phyloP scores from a whole-genome alignment of 2,888 invertebrate genomes.

The Cataglyphis livida region DNA sequence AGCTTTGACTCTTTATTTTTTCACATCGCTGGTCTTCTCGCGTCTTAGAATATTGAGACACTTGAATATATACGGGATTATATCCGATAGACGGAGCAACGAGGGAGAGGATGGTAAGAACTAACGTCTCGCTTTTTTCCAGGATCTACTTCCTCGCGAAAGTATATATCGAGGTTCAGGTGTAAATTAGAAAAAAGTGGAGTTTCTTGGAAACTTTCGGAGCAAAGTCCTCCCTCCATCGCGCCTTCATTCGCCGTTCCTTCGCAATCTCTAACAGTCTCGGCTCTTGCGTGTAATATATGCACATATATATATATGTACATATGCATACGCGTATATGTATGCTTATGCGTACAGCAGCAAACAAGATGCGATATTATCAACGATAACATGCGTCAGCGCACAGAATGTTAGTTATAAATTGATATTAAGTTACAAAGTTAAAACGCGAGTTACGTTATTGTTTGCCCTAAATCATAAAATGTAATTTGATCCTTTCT shows the following conservation, averaged over 20 bases:
- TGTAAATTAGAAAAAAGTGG: conserved; percentile 81
- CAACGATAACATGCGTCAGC: conserved; percentile 40
- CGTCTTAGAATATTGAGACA: conserved; percentile 9
- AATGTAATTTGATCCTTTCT: conserved; percentile 1
- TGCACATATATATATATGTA: not conserved
- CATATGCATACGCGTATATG: not conserved
- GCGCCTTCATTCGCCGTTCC: conserved; percentile 23
- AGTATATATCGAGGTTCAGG: conserved; percentile 73
- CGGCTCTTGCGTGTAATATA: not conserved
- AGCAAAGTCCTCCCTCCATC: conserved; percentile 28
- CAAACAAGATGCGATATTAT: conserved; percentile 42
- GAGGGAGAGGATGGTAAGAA: conserved; percentile 43
- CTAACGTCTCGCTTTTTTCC: conserved; percentile 54
- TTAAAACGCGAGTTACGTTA: conserved; percentile 31
- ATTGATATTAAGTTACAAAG: conserved; percentile 44
- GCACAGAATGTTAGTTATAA: conserved; percentile 28
- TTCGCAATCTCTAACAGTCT: conserved; percentile 1
- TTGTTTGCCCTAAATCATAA: conserved; percentile 29
- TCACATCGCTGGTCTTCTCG: not conserved
- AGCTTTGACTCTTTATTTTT: conserved; percentile 9
- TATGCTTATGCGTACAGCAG: not conserved
- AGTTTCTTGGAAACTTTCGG: conserved; percentile 69
- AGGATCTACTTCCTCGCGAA: conserved; percentile 60
- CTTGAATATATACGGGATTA: conserved; percentile 2
- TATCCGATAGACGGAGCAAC: conserved; percentile 13